Conservation (phyloP, 2,113 vertebrate species). For the Alexandromys fortis region DNA sequence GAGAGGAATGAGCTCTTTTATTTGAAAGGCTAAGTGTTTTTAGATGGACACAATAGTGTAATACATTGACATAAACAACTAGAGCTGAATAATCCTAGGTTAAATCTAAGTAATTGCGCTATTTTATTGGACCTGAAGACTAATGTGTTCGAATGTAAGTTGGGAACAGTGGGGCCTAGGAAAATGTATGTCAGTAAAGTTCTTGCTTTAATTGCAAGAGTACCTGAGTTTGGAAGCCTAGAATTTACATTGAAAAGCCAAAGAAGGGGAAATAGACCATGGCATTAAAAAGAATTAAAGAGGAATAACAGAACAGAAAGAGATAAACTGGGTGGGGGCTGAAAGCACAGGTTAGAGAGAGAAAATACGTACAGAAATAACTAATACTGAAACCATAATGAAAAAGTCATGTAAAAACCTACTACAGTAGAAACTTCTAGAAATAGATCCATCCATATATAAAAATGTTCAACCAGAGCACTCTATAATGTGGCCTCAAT, state of each 20-base stretch:
- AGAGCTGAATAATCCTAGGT: background rate
- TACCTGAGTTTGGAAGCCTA: too few relatives aligned
- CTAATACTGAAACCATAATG: background rate
- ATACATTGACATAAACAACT: background rate
- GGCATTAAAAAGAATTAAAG: background rate
- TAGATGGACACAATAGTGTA: background rate
- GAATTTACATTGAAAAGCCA: background rate
- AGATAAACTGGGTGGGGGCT: background rate
- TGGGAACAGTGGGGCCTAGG: too few relatives aligned
- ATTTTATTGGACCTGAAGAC: background rate
- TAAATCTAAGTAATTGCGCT: background rate
- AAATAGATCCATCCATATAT: background rate
- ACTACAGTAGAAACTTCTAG: background rate
- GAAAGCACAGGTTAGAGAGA: background rate
- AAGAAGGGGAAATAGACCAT: background rate
- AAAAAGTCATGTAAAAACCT: background rate
- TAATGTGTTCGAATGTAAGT: background rate
- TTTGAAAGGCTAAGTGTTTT: constrained; percentile 42
- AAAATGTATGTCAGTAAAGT: background rate
- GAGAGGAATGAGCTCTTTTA: background rate
- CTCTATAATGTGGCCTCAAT: background rate
- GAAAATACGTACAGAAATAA: background rate
- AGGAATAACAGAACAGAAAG: background rate
- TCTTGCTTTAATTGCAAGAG: background rate
- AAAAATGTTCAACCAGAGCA: background rate